These are phyloP conservation scores for Hymenopus coronatus DNA, from an alignment of 2,888 invertebrate genomes.

Conservation along the genomic window DNA sequence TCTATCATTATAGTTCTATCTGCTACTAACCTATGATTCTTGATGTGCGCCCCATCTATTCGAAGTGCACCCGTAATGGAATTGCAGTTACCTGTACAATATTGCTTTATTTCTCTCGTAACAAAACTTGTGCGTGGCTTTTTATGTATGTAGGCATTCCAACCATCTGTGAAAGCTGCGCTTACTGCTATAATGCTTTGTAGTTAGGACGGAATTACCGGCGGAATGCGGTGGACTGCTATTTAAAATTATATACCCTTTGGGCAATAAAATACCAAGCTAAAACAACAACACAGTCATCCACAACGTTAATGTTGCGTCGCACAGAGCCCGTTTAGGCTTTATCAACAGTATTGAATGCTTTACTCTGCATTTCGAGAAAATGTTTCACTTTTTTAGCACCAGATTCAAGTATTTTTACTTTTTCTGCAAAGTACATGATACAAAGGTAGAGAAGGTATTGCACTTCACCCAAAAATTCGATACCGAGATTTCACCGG, in stretches of 20 bases:
- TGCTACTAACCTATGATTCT: too few relatives aligned
- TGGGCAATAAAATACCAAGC: neutral
- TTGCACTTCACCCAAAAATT: too few relatives aligned
- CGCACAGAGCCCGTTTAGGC: neutral
- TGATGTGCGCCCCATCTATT: too few relatives aligned
- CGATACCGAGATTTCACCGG: too few relatives aligned
- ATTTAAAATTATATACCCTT: neutral
- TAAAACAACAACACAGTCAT: neutral
- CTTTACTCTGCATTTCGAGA: too few relatives aligned
- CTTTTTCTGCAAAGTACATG: too few relatives aligned
- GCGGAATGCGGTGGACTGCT: neutral
- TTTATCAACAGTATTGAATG: neutral
- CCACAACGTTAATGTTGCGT: neutral
- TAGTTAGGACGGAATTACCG: neutral
- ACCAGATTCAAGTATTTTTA: too few relatives aligned
- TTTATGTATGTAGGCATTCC: neutral
- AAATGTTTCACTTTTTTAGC: too few relatives aligned
- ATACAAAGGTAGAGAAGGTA: too few relatives aligned
- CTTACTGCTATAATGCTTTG: neutral
- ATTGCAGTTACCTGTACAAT: neutral
- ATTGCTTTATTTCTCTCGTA: neutral
- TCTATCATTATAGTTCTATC: too few relatives aligned
- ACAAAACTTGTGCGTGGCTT: neutral
- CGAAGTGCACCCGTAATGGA: neutral
- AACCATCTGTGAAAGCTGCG: neutral